Evolutionary conservation across 2,888 invertebrate genomes (phyloP).

Genomic region (Drosophila pseudotalamancana): DNA sequence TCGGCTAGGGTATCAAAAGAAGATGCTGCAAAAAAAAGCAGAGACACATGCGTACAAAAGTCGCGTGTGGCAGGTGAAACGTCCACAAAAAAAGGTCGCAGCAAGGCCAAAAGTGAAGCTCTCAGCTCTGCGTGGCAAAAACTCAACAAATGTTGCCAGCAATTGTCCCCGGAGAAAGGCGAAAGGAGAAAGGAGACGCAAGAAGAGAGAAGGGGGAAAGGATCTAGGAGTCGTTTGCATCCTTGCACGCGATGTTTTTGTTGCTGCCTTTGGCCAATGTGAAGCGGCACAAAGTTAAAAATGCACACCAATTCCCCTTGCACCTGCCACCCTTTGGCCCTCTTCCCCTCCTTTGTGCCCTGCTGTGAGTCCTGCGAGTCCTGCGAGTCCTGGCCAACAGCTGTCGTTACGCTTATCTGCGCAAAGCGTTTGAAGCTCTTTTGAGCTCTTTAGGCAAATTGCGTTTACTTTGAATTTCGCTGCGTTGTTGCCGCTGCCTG

Average conservation of each 20-base stretch:
- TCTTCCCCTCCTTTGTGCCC: not conserved
- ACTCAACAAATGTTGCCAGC: constrained; percentile 60
- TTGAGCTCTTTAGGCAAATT: constrained; percentile 65
- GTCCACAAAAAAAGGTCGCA: constrained; percentile 7
- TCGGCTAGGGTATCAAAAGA: not conserved
- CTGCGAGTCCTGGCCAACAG: constrained; percentile 43
- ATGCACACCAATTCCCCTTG: constrained; percentile 46
- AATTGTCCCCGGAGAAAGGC: constrained; percentile 62
- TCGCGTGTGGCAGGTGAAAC: constrained; percentile 68
- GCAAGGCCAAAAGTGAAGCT: constrained; percentile 29
- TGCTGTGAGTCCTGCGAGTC: too few species aligned
- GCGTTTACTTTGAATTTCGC: constrained; percentile 56
- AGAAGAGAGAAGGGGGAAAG: too few species aligned
- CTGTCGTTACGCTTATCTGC: constrained; percentile 64
- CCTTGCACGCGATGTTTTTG: constrained; percentile 20
- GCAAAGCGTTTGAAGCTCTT: constrained; percentile 60
- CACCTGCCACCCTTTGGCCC: not conserved
- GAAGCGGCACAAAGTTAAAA: constrained; percentile 56
- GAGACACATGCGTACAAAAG: constrained; percentile 69
- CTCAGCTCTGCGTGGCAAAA: constrained; percentile 21
- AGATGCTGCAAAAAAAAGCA: constrained; percentile 23
- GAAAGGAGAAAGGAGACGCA: too few species aligned
- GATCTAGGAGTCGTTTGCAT: constrained; percentile 24
- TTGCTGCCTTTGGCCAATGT: constrained; percentile 26
- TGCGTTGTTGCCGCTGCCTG: not conserved